These are phyloP conservation scores for Artemia sp. DNA, from an alignment of 2,888 invertebrate genomes.

Conservation along the genomic window DNA sequence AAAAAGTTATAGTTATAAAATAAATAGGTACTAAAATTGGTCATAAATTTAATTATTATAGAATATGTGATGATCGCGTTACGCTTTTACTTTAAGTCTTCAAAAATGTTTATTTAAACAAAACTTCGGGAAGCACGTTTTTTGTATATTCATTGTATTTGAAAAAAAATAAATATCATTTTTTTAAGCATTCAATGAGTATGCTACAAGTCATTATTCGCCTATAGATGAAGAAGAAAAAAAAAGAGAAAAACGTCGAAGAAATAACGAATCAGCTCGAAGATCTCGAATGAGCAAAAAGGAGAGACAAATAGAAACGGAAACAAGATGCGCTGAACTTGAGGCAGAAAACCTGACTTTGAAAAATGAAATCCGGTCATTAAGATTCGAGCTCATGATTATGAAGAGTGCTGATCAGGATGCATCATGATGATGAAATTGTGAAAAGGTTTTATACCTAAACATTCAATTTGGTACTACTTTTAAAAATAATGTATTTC, in stretches of 20 bases:
- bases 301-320: not conserved
- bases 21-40: too few relatives aligned
- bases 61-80: too few relatives aligned
- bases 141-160: not conserved
- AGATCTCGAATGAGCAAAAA: constrained; percentile 9
- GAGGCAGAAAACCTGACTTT: not conserved
- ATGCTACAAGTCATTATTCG: not conserved
- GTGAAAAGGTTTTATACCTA: too few relatives aligned
- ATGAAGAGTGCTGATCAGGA: not conserved
- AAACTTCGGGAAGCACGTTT: too few relatives aligned
- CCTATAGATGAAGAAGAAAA: not conserved
- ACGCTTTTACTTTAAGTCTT: too few relatives aligned
- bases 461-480: too few relatives aligned
- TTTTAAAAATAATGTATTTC: too few relatives aligned
- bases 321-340: not conserved
- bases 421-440: too few relatives aligned
- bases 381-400: constrained; percentile 7
- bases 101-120: too few relatives aligned
- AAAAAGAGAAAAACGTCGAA: not conserved
- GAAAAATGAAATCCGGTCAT: constrained; percentile 2
- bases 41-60: too few relatives aligned
- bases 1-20: too few relatives aligned
- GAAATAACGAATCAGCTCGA: constrained; percentile 11
- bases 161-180: not conserved
- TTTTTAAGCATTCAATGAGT: not conserved